Percentiles rank a stretch among this genome's conserved stretches.
Evolutionary conservation across 2,888 invertebrate genomes (phyloP).

Genomic region (Ennomos fuscantarius): DNA sequence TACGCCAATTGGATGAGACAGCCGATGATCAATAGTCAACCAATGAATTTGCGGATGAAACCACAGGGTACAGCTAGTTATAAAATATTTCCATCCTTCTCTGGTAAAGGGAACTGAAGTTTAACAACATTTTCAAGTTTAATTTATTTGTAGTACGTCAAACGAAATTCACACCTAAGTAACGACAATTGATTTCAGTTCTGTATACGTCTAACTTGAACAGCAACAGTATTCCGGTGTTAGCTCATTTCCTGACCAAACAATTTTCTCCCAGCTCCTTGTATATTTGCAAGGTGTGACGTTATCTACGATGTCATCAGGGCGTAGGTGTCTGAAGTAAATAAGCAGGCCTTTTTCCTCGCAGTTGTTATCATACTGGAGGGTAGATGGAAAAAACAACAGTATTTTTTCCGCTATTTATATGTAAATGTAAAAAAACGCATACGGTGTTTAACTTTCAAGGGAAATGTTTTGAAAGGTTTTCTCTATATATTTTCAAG

Average conservation of each 20-base stretch:
- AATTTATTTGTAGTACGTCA: too few species aligned
- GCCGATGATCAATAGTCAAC: too few species aligned
- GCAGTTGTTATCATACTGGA: conserved; percentile 21
- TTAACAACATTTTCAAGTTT: too few species aligned
- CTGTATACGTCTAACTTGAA: too few species aligned
- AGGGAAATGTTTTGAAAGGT: not conserved
- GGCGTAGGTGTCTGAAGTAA: conserved; percentile 31
- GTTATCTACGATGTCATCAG: conserved; percentile 38
- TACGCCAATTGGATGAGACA: too few species aligned
- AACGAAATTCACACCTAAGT: too few species aligned
- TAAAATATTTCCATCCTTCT: too few species aligned
- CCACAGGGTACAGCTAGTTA: too few species aligned
- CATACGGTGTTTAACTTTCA: conserved; percentile 11
- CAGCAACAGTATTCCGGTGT: not conserved
- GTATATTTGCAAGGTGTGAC: conserved; percentile 26
- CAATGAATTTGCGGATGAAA: too few species aligned
- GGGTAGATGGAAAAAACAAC: conserved; percentile 27
- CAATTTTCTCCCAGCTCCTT: conserved; percentile 16
- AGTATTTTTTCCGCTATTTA: conserved; percentile 20
- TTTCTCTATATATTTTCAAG: not conserved
- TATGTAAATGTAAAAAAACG: conserved; percentile 19
- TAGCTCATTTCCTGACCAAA: conserved; percentile 18
- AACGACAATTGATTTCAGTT: too few species aligned
- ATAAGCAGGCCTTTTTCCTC: conserved; percentile 32
- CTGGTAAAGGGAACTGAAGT: too few species aligned